phyloP scores from a whole-genome alignment of 2,797 vertebrate genomes.

The Smutsia temminckii region DNA sequence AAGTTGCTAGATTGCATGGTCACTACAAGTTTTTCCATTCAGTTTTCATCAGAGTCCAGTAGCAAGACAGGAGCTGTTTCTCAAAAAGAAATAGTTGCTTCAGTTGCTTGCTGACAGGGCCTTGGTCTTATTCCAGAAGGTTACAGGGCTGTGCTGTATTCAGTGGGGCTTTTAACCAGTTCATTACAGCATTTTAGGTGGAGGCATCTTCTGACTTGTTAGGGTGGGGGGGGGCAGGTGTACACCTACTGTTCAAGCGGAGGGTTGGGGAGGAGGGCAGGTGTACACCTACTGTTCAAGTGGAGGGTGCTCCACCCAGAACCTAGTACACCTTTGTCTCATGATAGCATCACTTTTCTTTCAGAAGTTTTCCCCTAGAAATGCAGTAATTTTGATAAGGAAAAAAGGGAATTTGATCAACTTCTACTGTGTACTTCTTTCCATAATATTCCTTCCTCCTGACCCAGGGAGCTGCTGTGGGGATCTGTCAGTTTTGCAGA shows the following conservation, averaged over 20 bases:
- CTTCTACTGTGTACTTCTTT: neutral
- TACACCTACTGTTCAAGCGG: no score
- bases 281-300: neutral
- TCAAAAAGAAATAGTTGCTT: conserved; percentile 15
- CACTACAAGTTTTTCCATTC: neutral
- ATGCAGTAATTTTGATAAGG: neutral
- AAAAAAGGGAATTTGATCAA: neutral
- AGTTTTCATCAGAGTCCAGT: neutral
- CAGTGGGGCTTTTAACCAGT: neutral
- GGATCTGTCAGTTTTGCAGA: neutral
- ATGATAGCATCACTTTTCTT: neutral
- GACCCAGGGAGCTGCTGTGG: neutral
- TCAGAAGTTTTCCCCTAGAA: neutral
- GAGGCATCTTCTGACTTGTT: neutral
- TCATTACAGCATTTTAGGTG: neutral
- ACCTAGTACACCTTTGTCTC: neutral
- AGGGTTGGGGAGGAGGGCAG: neutral
- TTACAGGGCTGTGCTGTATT: neutral
- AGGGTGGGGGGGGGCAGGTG: neutral
- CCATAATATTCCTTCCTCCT: neutral
- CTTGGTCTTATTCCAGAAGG: neutral
- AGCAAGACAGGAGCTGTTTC: neutral
- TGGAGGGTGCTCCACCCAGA: neutral
- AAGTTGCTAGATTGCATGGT: neutral
- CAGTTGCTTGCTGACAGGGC: neutral